phyloP scores from a whole-genome alignment of 2,888 invertebrate species.

The Sesia apiformis region DNA sequence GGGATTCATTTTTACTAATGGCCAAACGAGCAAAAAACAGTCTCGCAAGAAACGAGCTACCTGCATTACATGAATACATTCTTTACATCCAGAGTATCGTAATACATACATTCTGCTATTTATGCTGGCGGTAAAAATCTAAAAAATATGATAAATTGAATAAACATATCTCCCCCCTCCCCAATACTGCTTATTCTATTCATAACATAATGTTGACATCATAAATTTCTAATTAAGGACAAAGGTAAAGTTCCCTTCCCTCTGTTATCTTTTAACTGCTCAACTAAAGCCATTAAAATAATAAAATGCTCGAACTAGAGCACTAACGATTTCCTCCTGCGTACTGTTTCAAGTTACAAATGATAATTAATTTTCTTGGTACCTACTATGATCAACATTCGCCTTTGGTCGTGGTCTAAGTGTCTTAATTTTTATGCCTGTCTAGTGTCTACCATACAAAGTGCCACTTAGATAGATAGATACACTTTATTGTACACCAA shows the following conservation, averaged over 20 bases:
- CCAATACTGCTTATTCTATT: too few relatives aligned
- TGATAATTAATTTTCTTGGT: conserved; percentile 5
- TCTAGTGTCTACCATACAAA: too few relatives aligned
- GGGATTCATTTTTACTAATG: too few relatives aligned
- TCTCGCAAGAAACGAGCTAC: too few relatives aligned
- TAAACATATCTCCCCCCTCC: too few relatives aligned
- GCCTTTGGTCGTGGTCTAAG: neutral
- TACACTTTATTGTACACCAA: too few relatives aligned
- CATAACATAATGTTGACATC: neutral
- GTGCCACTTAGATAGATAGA: too few relatives aligned
- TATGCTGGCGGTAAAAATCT: too few relatives aligned
- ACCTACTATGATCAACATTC: neutral
- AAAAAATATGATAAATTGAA: neutral
- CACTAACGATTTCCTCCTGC: conserved; percentile 13
- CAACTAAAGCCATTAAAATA: conserved; percentile 31
- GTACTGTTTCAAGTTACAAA: conserved; percentile 11
- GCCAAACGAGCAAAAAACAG: too few relatives aligned
- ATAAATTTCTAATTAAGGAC: conserved; percentile 15
- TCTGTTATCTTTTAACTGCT: conserved; percentile 24
- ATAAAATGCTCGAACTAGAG: conserved; percentile 24
- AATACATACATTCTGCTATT: too few relatives aligned
- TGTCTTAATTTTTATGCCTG: neutral
- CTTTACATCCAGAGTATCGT: too few relatives aligned
- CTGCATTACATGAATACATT: too few relatives aligned
- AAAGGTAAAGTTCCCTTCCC: conserved; percentile 18